These are phyloP conservation scores for Hormaphis cornu DNA, from an alignment of 1,140 invertebrate genomes.

Conservation along the genomic window DNA sequence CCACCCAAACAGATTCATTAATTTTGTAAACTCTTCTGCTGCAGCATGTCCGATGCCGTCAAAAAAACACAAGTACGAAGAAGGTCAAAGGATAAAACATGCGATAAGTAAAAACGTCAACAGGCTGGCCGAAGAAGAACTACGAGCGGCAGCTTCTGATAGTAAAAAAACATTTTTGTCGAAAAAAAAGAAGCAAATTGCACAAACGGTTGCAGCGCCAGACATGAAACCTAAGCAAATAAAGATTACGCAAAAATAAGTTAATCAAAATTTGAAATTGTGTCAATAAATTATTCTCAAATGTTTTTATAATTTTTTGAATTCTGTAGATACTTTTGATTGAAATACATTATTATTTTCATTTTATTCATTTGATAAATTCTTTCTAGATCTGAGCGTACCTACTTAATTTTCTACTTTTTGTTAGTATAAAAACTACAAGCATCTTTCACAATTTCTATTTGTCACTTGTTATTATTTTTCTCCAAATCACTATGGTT, in stretches of 20 bases:
- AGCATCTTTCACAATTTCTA: too few species aligned
- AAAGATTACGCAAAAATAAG: background rate
- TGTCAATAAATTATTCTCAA: too few species aligned
- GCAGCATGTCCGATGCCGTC: slow-evolving; percentile 52
- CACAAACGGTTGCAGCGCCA: background rate
- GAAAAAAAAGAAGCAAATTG: slow-evolving; percentile 39
- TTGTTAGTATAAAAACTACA: too few species aligned
- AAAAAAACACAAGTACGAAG: slow-evolving; percentile 51
- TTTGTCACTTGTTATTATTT: too few species aligned
- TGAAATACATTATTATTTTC: too few species aligned
- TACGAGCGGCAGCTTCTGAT: slow-evolving; percentile 48
- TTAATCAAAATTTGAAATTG: too few species aligned
- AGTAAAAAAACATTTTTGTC: slow-evolving; percentile 43
- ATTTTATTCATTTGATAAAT: too few species aligned
- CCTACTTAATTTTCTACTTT: too few species aligned
- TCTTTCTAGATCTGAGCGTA: too few species aligned
- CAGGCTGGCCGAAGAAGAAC: slow-evolving; percentile 51
- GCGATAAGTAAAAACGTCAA: slow-evolving; percentile 54
- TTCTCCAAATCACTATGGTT: too few species aligned
- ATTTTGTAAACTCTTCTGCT: slow-evolving; percentile 34
- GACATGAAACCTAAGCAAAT: slow-evolving; percentile 6
- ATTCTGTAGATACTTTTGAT: too few species aligned
- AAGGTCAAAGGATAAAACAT: slow-evolving; percentile 52
- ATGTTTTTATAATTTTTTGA: too few species aligned
- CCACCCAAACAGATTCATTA: background rate